phyloP scores from a whole-genome alignment of 2,888 invertebrate species.

The Formica aserva region DNA sequence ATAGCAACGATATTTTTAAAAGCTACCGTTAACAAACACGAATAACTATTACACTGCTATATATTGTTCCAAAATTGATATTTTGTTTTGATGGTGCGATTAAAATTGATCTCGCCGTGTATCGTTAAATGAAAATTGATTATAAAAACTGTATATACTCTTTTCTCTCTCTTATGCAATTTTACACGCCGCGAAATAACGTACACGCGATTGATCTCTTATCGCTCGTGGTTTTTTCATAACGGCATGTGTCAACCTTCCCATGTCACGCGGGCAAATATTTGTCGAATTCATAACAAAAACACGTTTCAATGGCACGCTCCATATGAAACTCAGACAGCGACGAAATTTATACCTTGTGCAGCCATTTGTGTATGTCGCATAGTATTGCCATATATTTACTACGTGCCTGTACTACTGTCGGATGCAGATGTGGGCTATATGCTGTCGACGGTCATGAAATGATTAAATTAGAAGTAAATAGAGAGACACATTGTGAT shows the following conservation, averaged over 20 bases:
- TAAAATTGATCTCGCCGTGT: conserved; percentile 32
- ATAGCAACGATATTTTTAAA: background rate
- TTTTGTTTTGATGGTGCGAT: conserved; percentile 33
- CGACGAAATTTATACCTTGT: conserved; percentile 50
- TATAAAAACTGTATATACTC: background rate
- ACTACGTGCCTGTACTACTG: conserved; percentile 41
- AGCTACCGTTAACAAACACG: background rate
- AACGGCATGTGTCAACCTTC: conserved; percentile 54
- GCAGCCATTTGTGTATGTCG: conserved; percentile 41
- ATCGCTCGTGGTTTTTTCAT: conserved; percentile 57
- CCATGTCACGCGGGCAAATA: conserved; percentile 65
- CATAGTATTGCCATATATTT: conserved; percentile 49
- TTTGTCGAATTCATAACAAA: conserved; percentile 64
- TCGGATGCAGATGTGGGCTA: conserved; percentile 41
- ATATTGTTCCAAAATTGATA: background rate
- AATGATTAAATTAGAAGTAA: conserved; percentile 56
- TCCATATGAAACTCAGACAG: conserved; percentile 39
- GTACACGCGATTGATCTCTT: conserved; percentile 58
- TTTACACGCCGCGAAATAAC: conserved; percentile 60
- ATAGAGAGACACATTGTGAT: conserved; percentile 15
- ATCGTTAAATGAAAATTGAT: conserved; percentile 47
- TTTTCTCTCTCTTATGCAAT: conserved; percentile 36
- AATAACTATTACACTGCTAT: background rate
- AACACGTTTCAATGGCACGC: conserved; percentile 63
- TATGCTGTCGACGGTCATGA: conserved; percentile 40